phyloP scores from a whole-genome alignment of 2,113 vertebrate genomes.

The Gopherus evgoodei region DNA sequence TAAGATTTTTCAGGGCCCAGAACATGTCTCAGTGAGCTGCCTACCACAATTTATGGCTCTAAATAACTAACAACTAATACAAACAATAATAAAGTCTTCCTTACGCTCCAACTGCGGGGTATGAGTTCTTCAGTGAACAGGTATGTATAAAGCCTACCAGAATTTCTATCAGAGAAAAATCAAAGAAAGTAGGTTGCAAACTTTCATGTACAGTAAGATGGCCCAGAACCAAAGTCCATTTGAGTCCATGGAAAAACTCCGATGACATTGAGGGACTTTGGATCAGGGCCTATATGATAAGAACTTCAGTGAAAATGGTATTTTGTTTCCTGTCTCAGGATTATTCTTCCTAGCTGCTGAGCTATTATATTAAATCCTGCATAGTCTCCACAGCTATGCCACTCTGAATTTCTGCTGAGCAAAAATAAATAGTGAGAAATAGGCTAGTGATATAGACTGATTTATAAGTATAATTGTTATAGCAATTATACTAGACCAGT shows the following conservation, averaged over 20 bases:
- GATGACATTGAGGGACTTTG: background rate
- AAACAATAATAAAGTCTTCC: background rate
- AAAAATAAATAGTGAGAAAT: background rate
- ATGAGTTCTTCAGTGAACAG: background rate
- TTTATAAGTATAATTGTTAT: background rate
- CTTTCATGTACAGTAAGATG: background rate
- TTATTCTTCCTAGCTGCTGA: background rate
- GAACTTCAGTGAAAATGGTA: background rate
- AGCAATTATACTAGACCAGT: no score
- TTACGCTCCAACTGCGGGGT: background rate
- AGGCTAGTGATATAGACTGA: background rate
- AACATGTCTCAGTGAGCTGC: background rate
- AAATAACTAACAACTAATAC: background rate
- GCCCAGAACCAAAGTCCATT: background rate
- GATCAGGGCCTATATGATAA: background rate
- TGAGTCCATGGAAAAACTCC: background rate
- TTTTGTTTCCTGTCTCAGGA: background rate
- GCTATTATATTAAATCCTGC: background rate
- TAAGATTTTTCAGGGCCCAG: background rate
- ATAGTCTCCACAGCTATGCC: background rate
- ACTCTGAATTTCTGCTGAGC: background rate
- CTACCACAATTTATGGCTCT: background rate
- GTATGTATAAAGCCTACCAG: background rate
- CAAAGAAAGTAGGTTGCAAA: background rate
- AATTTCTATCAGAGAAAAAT: background rate